Evolutionary conservation across 2,113 vertebrate genomes (phyloP), one percentile per base, ranked within the genome.

Genomic region (Turdus rufiventris): DNA sequence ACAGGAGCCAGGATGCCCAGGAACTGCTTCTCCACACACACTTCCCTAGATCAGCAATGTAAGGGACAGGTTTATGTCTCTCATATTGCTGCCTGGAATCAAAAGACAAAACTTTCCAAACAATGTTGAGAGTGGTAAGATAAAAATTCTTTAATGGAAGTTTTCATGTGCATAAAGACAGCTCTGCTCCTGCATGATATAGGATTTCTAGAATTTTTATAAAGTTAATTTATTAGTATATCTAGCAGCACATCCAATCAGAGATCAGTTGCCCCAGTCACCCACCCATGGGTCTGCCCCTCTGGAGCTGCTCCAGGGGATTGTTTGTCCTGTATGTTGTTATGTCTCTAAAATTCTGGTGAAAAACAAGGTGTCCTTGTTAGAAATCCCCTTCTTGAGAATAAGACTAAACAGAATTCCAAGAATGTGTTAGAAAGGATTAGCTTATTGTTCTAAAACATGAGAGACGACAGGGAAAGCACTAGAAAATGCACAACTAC

Each of bases 121-220:
- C 51, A 36, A 7, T 31, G 43, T 21, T 43, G 50, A 50, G 33
- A 43, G 21, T 51, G 9, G 31, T 18, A 26, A 76, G 33, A 67
- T 26, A 51, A 36, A 67, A 50, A 5, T 43, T 76, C 6, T 76
- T 60, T 51, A 76, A 26, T 51, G 36, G 20, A 67, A 67, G 21
- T 4, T 36, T 67, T 67, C 26, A 42, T 21, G 6, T 33, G 20
- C 14, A 31, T 36, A 51, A 21, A 31, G 42, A 58, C 17, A 20
- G 23, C 51, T 34, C 20, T 34, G 43, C 0, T 0, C 26, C 18
- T 0, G 0, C 0, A 0, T 58, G 33, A 26, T 18, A 36, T 4
- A 36, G 26, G 10, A 43, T 50, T 60, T 36, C 5, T 21, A 26
- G 17, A 12, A 18, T 67, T 60, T 50, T 36, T 67, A 26, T 43